Percentiles rank a stretch among this genome's conserved stretches.
These are phyloP conservation scores for Copidosoma floridanum DNA, from an alignment of 1,140 invertebrate species.

Conservation along the genomic window DNA sequence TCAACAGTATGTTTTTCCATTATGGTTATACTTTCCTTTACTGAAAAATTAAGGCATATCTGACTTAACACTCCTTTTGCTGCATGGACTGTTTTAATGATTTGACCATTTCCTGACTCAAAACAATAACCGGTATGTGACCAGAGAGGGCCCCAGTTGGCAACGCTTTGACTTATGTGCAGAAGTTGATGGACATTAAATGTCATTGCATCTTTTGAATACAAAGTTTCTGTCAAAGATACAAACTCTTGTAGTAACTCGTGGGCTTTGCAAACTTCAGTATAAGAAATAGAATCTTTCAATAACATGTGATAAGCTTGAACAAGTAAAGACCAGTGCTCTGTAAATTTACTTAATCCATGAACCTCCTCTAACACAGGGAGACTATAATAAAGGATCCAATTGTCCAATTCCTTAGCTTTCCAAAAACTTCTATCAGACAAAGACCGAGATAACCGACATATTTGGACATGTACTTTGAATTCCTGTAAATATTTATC, in stretches of 20 bases:
- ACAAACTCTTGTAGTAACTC: not conserved
- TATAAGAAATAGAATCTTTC: not conserved
- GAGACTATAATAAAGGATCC: conserved; percentile 25
- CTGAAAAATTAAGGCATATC: not conserved
- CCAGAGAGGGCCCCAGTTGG: conserved; percentile 6
- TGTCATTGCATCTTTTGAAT: conserved; percentile 5
- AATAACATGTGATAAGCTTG: conserved; percentile 5
- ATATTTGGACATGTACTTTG: not conserved
- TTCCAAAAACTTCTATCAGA: conserved; percentile 27
- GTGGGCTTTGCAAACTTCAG: not conserved
- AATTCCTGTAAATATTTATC: not conserved
- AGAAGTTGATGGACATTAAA: conserved; percentile 10
- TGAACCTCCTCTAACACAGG: not conserved
- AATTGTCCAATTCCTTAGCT: conserved; percentile 26
- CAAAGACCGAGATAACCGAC: conserved; percentile 7
- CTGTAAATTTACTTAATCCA: no score
- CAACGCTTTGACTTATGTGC: conserved; percentile 2
- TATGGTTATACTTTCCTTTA: not conserved
- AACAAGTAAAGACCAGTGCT: not conserved
- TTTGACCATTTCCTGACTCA: not conserved
- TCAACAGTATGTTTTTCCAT: not conserved
- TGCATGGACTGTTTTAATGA: not conserved
- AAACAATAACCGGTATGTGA: not conserved
- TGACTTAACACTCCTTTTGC: conserved; percentile 8
- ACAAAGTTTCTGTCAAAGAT: not conserved